Base-by-base conservation (phyloP, 2,888 invertebrate species). In the Erynnis tages region DNA sequence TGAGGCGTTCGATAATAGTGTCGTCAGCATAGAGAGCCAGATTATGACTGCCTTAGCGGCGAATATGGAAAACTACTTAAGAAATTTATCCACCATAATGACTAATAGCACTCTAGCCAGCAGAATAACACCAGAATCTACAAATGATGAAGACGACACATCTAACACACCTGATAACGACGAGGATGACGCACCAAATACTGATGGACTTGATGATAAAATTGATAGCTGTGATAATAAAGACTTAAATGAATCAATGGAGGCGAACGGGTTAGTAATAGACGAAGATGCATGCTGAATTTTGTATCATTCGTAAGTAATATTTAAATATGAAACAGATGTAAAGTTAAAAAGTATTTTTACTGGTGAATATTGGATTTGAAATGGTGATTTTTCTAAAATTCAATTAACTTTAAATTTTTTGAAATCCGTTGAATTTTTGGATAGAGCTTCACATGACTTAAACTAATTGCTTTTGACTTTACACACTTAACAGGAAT, bases 21-120 rank as follows among this genome's bases (percentile, higher is more conserved):
- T 79, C 2, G 53, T 66, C 4, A 73, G 65, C 23, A 68, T 77
- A 45, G 82, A 85, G 35, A 83, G 76, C 37, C 76, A 85, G 27
- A 65, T 87, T 0, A 75, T 84, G 73, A 66, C 78, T 0, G 81
- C 81, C 0, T 54, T 85, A 11, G 71, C 77, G 0, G 71, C 73
- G 0, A 85, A 77, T 53, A 79, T 84, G 78, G 79, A 82, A 41
- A 78, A 60, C 34, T 86, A 82, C 63, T 63, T 87, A n/a, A 65
- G 70, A 0, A 79, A 72, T 53, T 59, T 81, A 0, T 60, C 72
- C 0, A 63, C 69, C 11, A 60, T 72, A 38, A 67, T 73, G 50
- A 57, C 62, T 5, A 50, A 46, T 50, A 43, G 55, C 16, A 35
- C 23, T 45, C 30, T 44, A 6, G 32, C 54, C 17, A 59, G 19